phyloP scores from a whole-genome alignment of 2,797 vertebrate species.

The Oreonectes daqikongensis region DNA sequence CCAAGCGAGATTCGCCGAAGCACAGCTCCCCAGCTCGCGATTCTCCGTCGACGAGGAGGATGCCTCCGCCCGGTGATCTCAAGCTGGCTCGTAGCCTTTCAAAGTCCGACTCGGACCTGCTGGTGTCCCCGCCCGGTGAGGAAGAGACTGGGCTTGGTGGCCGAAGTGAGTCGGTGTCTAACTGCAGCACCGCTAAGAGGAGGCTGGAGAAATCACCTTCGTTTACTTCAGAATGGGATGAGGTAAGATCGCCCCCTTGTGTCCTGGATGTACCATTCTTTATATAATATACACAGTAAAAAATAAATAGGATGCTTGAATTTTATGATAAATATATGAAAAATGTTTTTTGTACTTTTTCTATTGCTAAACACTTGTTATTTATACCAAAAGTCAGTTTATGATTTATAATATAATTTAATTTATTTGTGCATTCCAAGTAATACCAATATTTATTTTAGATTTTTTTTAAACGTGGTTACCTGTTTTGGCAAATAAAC shows the following conservation, averaged over 20 bases:
- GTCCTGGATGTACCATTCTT: not conserved
- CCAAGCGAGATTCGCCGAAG: slow-evolving; percentile 54
- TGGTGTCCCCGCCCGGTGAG: slow-evolving; percentile 92
- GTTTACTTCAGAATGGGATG: slow-evolving; percentile 97
- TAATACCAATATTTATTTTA: too few relatives aligned
- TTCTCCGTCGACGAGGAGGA: slow-evolving; percentile 68
- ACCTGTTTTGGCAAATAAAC: too few relatives aligned
- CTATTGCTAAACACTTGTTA: not conserved
- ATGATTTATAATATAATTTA: too few relatives aligned
- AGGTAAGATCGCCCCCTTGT: slow-evolving; percentile 81
- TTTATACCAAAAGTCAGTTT: not conserved
- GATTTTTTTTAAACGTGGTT: too few relatives aligned
- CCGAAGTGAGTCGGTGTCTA: slow-evolving; percentile 96
- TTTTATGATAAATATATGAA: too few relatives aligned
- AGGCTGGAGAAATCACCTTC: slow-evolving; percentile 96
- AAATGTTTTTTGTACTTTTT: not conserved
- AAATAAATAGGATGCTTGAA: not conserved
- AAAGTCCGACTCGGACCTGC: slow-evolving; percentile 97
- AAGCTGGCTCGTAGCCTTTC: slow-evolving; percentile 96
- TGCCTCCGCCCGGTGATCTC: slow-evolving; percentile 89
- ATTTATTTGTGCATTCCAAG: too few relatives aligned
- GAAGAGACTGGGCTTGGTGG: slow-evolving; percentile 90
- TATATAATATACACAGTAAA: not conserved
- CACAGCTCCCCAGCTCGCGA: slow-evolving; percentile 54
- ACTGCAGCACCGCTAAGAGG: slow-evolving; percentile 91